Evolutionary conservation across 2,113 vertebrate species (phyloP).

Genomic region (Calidris pugnax): DNA sequence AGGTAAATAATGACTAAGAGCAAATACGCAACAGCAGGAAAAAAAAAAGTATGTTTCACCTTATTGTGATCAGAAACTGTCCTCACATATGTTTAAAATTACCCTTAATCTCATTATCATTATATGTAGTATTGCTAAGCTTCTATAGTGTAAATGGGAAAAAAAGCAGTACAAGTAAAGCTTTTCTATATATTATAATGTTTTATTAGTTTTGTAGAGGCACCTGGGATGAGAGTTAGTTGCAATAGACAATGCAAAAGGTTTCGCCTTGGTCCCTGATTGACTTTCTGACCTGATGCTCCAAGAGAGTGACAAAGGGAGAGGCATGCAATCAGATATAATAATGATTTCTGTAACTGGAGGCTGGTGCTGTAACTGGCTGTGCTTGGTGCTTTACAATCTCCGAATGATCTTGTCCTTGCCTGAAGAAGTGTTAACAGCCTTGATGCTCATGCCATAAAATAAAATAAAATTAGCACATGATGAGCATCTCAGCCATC

Average conservation of each 20-base stretch:
- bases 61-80: neutral
- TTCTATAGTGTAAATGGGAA: neutral
- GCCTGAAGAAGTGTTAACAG: neutral
- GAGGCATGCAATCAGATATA: neutral
- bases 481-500: neutral
- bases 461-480: neutral
- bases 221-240: neutral
- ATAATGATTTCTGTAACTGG: neutral
- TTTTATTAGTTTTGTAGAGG: neutral
- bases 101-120: neutral
- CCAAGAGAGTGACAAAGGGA: neutral
- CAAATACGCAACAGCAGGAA: neutral
- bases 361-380: neutral
- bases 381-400: neutral
- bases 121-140: neutral
- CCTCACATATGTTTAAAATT: neutral
- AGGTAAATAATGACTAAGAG: conserved; percentile 23
- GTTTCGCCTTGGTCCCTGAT: neutral
- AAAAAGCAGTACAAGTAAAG: neutral
- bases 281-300: neutral
- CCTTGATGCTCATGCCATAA: neutral
- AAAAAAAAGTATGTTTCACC: neutral
- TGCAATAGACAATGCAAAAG: neutral
- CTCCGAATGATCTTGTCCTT: neutral
- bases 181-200: neutral